Base-by-base conservation (phyloP, 2,888 invertebrate species). In the Drosophila rellima region DNA sequence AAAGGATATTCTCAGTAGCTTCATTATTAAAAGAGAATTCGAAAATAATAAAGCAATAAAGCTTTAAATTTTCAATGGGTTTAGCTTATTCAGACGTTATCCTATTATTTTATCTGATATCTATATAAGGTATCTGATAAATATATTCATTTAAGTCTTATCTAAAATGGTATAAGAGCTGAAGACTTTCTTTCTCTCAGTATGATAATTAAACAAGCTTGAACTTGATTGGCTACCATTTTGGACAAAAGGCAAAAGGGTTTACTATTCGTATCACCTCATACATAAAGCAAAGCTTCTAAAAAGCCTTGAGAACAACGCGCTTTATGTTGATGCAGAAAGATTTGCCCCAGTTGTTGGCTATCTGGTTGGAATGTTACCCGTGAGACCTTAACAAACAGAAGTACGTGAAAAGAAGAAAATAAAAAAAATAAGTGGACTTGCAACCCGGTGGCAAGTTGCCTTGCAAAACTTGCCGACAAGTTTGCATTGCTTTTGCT, bases 281-380 rank as follows among this genome's bases (percentile, higher is more conserved):
- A 6, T 20, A 37, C 39, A 39, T 37, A 64, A 78, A 59, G 48
- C 60, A 75, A 54, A 63, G 56, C 26, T 23, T 3, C 17, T 33
- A 39, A 45, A 56, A 31, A 48, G 63, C 10, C 47, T 62, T 50
- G 52, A 23, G 45, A 45, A 39, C 44, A 51, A 26, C 40, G 47
- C 40, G 48, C 44, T 61, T 56, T 47, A 54, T 31, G 45, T 48
- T 35, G 61, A 59, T 73, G 70, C 70, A 45, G 55, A 84, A 78
- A 74, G 85, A 84, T 84, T 71, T 84, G 70, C 50, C 64, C 51
- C 70, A 65, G 74, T 87, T 81, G 81, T 59, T 69, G 69, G 79
- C 59, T 82, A 78, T 87, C 81, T 88, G 68, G 52, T 57, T 57
- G 65, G 71, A 88, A 88, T 82, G 85, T 69, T 78, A 45, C 82